Percentiles rank a stretch among this genome's conserved stretches.
phyloP scores from a whole-genome alignment of 2,113 vertebrate species.

The Coreoperca whiteheadi region DNA sequence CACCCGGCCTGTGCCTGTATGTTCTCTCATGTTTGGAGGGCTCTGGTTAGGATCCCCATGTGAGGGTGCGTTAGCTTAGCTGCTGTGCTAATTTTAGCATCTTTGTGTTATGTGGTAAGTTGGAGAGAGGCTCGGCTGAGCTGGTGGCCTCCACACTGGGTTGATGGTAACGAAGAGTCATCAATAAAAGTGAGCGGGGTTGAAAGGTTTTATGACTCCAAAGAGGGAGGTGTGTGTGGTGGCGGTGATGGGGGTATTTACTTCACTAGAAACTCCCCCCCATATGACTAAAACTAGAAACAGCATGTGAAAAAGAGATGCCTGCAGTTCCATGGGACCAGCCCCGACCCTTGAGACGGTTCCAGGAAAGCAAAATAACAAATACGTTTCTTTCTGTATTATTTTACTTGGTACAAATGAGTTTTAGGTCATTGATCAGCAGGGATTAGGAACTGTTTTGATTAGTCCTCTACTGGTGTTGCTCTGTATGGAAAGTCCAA shows the following conservation, averaged over 20 bases:
- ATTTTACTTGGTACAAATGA: conserved; percentile 42
- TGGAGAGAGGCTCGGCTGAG: conserved; percentile 66
- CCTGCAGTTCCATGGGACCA: conserved; percentile 23
- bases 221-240: conserved; percentile 31
- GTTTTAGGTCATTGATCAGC: conserved; percentile 36
- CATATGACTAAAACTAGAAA: conserved; percentile 51
- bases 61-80: conserved; percentile 65
- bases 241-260: conserved; percentile 55
- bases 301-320: conserved; percentile 36
- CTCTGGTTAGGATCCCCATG: conserved; percentile 69
- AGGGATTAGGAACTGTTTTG: conserved; percentile 28
- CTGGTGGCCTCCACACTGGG: conserved; percentile 73
- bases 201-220: conserved; percentile 77
- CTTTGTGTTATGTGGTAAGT: conserved; percentile 72
- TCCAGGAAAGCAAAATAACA: conserved; percentile 45
- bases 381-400: conserved; percentile 32
- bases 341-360: conserved; percentile 11
- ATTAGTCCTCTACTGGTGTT: conserved; percentile 10
- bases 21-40: conserved; percentile 66
- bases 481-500: conserved; percentile 7
- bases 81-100: conserved; percentile 80
- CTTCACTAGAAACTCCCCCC: conserved; percentile 61
- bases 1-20: conserved; percentile 54
- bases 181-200: conserved; percentile 74
- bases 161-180: conserved; percentile 78